Conservation (phyloP, 2,888 invertebrate genomes). For the Heterodera filipjevi region DNA sequence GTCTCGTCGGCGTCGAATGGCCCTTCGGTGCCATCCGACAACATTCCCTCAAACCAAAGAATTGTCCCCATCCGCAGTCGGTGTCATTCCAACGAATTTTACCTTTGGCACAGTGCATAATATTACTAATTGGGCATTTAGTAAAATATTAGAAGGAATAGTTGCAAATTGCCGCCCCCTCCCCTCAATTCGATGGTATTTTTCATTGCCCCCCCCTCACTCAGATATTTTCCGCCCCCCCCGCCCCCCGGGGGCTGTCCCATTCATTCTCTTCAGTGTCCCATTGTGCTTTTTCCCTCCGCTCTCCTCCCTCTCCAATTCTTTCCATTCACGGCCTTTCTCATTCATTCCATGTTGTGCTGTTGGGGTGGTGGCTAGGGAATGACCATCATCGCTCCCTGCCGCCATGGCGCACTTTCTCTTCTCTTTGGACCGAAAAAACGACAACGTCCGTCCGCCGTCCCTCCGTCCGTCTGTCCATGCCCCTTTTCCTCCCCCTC, state of each 20-base stretch:
- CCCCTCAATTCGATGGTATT: background rate
- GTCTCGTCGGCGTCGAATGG: background rate
- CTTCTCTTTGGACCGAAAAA: background rate
- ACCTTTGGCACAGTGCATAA: background rate
- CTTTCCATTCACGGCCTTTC: background rate
- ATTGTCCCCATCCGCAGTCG: background rate
- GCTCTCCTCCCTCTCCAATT: background rate
- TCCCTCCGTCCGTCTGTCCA: background rate
- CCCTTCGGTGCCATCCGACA: background rate
- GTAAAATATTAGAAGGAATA: background rate
- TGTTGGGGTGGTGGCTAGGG: constrained; percentile 2
- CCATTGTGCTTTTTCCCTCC: background rate
- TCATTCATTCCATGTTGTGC: constrained; percentile 9
- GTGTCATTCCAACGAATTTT: background rate
- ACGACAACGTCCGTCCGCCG: background rate
- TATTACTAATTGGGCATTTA: background rate
- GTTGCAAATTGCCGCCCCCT: background rate
- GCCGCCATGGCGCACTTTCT: background rate
- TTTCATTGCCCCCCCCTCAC: background rate
- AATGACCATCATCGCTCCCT: constrained; percentile 3
- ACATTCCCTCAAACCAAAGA: constrained; percentile 2
- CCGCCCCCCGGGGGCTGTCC: background rate
- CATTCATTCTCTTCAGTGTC: background rate
- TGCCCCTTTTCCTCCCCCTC: background rate
- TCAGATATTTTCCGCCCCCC: background rate